Evolutionary conservation across 2,888 invertebrate species (phyloP).

Genomic region (Leucoma salicis): DNA sequence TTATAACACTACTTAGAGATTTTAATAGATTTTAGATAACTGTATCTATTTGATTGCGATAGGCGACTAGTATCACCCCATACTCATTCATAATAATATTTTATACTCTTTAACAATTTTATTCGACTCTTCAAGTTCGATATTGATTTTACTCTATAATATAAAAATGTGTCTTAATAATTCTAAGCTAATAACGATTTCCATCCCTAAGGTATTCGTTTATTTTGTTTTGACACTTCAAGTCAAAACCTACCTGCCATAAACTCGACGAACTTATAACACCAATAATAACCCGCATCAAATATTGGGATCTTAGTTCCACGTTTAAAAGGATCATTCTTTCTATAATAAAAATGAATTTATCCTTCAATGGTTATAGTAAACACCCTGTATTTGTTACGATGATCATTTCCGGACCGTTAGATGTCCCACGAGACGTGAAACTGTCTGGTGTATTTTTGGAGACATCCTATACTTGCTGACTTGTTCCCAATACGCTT

Average conservation of each 20-base stretch:
- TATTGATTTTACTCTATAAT: too few relatives aligned
- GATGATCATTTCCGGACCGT: constrained; percentile 32
- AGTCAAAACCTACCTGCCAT: constrained; percentile 4
- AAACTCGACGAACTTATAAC: constrained; percentile 13
- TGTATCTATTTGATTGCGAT: too few relatives aligned
- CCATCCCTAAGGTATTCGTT: neutral
- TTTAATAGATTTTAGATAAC: too few relatives aligned
- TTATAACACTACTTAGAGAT: too few relatives aligned
- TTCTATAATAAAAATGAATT: constrained; percentile 9
- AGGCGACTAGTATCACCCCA: too few relatives aligned
- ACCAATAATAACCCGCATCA: constrained; percentile 21
- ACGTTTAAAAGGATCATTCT: constrained; percentile 10
- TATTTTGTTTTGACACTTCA: constrained; percentile 10
- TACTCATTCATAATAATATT: too few relatives aligned
- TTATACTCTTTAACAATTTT: too few relatives aligned
- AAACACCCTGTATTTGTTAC: constrained; percentile 19
- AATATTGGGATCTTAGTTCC: constrained; percentile 8
- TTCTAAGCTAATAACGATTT: constrained; percentile 16
- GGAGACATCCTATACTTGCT: constrained; percentile 14
- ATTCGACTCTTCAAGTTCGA: too few relatives aligned
- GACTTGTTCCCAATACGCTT: constrained; percentile 14
- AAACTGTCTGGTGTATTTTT: constrained; percentile 32
- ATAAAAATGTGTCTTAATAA: too few relatives aligned
- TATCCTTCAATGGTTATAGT: constrained; percentile 12
- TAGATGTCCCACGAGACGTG: constrained; percentile 34